phyloP scores from a whole-genome alignment of 2,113 vertebrate species.

The Caracal caracal region DNA sequence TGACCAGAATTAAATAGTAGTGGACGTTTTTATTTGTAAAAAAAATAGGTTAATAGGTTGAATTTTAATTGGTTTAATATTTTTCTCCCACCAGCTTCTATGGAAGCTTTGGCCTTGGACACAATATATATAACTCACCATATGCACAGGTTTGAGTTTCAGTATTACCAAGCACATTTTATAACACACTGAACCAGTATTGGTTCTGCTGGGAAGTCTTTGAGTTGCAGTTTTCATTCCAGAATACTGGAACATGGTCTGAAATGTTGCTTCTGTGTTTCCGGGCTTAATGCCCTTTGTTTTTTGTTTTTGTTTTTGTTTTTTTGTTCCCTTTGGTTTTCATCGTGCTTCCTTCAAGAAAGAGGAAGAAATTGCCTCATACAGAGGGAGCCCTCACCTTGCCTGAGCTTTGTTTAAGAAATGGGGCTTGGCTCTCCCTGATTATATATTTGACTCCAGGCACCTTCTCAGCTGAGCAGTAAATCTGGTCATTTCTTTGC shows the following conservation, averaged over 20 bases:
- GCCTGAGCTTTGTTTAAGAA: not conserved
- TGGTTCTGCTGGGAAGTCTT: not conserved
- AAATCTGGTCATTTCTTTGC: slow-evolving; percentile 47
- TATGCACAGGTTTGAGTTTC: not conserved
- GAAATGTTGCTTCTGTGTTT: not conserved
- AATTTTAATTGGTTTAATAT: not conserved
- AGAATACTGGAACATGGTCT: not conserved
- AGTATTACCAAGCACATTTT: not conserved
- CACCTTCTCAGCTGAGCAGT: not conserved
- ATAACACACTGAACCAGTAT: not conserved
- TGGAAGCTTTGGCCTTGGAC: not conserved
- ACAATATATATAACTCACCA: not conserved
- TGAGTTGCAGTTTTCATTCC: not conserved
- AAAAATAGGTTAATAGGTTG: not conserved
- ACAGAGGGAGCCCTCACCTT: not conserved
- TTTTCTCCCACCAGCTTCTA: not conserved
- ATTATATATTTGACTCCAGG: not conserved
- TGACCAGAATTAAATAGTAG: not conserved
- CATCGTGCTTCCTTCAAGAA: not conserved
- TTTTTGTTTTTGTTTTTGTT: not conserved
- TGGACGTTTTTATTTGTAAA: not conserved
- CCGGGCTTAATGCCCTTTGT: not conserved
- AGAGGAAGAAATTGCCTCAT: not conserved
- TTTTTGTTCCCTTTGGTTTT: not conserved
- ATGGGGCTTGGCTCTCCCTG: not conserved